Base-by-base conservation (phyloP, 1,140 invertebrate species). In the Megalonaias nervosa region DNA sequence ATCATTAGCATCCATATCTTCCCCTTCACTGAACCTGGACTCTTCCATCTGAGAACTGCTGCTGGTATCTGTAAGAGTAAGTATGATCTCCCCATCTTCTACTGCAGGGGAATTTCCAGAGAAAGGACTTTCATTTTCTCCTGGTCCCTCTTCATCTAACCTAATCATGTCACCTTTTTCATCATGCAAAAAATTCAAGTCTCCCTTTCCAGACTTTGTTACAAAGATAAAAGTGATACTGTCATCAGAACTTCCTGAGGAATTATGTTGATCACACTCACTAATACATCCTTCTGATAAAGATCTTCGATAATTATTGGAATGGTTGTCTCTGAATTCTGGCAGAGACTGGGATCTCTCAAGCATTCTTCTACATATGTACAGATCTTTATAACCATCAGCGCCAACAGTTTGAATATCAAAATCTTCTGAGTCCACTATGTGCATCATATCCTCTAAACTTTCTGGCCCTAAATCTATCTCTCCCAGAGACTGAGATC, bases 171-270 rank as follows among this genome's bases (percentile, higher is more conserved):
- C 38, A 48, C 6, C 38, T 48, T 48, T 48, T 48, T 48, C 11
- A 11, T 48, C 38, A 48, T 48, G 38, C 38, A 48, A 48, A 48
- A 48, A 48, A 9, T 48, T 6, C 38, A 48, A 48, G 38, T 48
- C 38, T 48, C 9, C 38, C 11, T 48, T 48, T 48, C 11, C 38
- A 6, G 38, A 48, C 9, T 48, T 48, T 48, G 38, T 48, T 74
- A 85, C 82, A 73, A 85, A 85, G 17, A 82, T 79, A 77, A 84
- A 85, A 59, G 85, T 86, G 71, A 88, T 87, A 72, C 86, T 87
- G 64, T 88, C 87, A 79, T 83, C 84, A 15, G 87, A 85, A 57
- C 75, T 71, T 55, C 69, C 60, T 23, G 69, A 81, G 62, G 67
- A 67, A 60, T 72, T 57, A 19, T 73, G 69, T 69, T 81, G 79